A percentile compares a stretch with the other conserved stretches of the same genome.
Evolutionary conservation across 2,888 invertebrate genomes (phyloP).

Genomic region (Gibbula magus): DNA sequence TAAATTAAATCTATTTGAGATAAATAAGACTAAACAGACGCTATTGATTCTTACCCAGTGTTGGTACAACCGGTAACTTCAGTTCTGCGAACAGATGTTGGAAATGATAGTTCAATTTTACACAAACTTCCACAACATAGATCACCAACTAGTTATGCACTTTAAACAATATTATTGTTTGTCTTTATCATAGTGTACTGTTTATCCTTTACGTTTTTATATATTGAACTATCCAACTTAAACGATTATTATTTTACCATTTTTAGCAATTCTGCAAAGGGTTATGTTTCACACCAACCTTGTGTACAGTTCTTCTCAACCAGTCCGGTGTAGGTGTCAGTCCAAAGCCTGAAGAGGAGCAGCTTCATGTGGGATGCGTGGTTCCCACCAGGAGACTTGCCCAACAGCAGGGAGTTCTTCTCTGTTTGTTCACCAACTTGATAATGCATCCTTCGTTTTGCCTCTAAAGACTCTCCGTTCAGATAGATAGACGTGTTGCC

Average conservation of each 20-base stretch:
- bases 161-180: too few species aligned
- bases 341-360: slow-evolving; percentile 27
- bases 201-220: not conserved
- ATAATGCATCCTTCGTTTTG: not conserved
- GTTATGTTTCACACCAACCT: not conserved
- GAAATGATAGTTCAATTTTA: too few species aligned
- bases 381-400: slow-evolving; percentile 42
- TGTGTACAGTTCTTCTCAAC: not conserved
- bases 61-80: too few species aligned
- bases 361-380: slow-evolving; percentile 48
- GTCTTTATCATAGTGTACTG: too few species aligned
- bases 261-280: not conserved
- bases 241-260: too few species aligned
- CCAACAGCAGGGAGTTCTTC: slow-evolving; percentile 46
- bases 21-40: too few species aligned
- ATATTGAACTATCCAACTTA: not conserved
- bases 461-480: not conserved
- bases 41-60: too few species aligned
- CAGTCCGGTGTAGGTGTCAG: not conserved
- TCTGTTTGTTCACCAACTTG: slow-evolving; percentile 38
- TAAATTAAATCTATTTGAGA: too few species aligned
- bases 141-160: too few species aligned
- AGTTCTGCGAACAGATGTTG: too few species aligned
- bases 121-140: too few species aligned
- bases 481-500: slow-evolving; percentile 1